These are phyloP conservation scores for Turnix velox DNA, from an alignment of 2,113 vertebrate genomes.

Conservation along the genomic window DNA sequence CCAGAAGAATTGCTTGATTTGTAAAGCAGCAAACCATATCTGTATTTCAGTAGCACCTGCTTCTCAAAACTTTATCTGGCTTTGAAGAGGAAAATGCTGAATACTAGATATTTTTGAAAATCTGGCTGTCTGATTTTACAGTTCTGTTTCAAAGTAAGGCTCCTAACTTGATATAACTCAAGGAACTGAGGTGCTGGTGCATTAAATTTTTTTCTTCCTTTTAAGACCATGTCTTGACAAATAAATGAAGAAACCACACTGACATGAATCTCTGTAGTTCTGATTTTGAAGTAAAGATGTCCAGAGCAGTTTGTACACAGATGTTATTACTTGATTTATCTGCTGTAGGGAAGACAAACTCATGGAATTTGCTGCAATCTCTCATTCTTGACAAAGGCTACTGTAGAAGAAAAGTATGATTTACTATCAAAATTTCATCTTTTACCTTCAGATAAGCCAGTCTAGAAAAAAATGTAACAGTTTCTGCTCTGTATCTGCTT, in stretches of 20 bases:
- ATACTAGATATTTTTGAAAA: neutral
- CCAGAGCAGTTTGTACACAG: neutral
- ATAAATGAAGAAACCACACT: neutral
- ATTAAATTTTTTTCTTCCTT: neutral
- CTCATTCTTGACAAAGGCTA: neutral
- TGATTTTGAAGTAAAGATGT: neutral
- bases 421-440: neutral
- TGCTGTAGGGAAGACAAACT: neutral
- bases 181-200: neutral
- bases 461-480: no score
- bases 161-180: neutral
- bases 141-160: neutral
- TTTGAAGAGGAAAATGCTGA: neutral
- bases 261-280: neutral
- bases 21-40: neutral
- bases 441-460: neutral
- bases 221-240: neutral
- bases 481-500: neutral
- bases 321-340: neutral
- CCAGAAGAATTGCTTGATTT: neutral
- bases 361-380: rapidly evolving
- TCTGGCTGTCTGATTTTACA: neutral
- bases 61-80: neutral
- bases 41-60: neutral
- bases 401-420: rapidly evolving